phyloP scores from a whole-genome alignment of 2,888 invertebrate genomes.

The Cordilura impudica region DNA sequence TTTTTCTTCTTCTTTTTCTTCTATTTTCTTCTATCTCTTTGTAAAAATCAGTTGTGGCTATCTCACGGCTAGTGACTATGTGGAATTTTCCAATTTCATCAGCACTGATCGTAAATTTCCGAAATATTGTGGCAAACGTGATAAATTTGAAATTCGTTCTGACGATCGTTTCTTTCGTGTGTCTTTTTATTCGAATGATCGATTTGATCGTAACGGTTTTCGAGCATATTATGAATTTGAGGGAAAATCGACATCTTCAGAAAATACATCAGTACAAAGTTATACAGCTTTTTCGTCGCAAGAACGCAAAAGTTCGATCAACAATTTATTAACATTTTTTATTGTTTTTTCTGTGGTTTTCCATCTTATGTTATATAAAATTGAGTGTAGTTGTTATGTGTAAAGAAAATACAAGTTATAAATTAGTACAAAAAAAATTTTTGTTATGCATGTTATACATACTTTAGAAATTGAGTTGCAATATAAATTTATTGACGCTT shows the following conservation, averaged over 20 bases:
- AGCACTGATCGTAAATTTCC: slow-evolving; percentile 92
- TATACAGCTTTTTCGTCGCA: slow-evolving; percentile 61
- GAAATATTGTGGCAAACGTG: slow-evolving; percentile 87
- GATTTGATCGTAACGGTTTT: slow-evolving; percentile 96
- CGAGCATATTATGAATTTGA: slow-evolving; percentile 94
- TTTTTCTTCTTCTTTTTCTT: neutral
- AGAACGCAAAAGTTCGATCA: neutral
- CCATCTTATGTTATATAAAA: neutral
- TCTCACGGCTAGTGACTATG: slow-evolving; percentile 94
- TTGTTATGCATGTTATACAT: too few relatives aligned
- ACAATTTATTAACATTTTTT: neutral
- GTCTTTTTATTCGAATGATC: slow-evolving; percentile 95
- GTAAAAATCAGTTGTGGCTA: slow-evolving; percentile 87
- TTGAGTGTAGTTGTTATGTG: neutral
- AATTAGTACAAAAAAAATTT: neutral
- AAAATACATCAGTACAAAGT: slow-evolving; percentile 71
- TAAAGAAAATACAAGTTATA: slow-evolving; percentile 20
- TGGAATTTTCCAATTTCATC: slow-evolving; percentile 97
- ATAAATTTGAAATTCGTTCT: slow-evolving; percentile 88
- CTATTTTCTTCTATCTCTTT: slow-evolving; percentile 26
- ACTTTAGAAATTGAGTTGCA: too few relatives aligned
- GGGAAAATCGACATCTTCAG: slow-evolving; percentile 79
- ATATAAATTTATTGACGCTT: too few relatives aligned
- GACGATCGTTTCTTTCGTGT: slow-evolving; percentile 96
- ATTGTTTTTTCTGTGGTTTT: neutral